These are phyloP conservation scores for Erpornis zantholeuca DNA, from an alignment of 2,113 vertebrate species.

Conservation along the genomic window DNA sequence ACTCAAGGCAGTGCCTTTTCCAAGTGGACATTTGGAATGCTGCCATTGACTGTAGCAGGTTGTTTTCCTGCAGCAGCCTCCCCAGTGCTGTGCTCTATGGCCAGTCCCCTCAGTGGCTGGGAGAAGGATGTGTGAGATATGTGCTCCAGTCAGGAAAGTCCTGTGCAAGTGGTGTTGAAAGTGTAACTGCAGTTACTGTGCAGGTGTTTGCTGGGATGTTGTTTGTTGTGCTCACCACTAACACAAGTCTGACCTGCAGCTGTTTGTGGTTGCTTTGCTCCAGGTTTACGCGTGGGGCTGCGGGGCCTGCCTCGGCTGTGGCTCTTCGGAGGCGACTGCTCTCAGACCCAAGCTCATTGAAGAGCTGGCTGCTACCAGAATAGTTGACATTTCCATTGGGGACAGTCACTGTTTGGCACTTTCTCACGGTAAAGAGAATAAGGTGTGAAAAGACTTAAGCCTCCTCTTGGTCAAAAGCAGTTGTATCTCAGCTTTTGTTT, in stretches of 20 bases:
- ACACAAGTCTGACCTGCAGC: background rate
- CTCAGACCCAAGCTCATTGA: constrained; percentile 92
- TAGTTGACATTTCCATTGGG: constrained; percentile 97
- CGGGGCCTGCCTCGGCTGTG: constrained; percentile 94
- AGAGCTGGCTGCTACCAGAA: constrained; percentile 91
- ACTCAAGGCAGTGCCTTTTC: background rate
- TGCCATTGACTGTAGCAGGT: background rate
- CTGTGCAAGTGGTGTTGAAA: background rate
- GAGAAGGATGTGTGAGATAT: background rate
- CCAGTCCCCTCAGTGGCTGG: background rate
- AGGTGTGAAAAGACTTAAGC: background rate
- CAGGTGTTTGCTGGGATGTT: background rate
- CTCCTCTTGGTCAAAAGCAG: background rate
- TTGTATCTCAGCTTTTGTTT: background rate
- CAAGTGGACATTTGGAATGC: no score
- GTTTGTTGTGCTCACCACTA: background rate
- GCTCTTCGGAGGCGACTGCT: constrained; percentile 94
- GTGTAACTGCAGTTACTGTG: background rate
- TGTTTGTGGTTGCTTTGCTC: background rate
- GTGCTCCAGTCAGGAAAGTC: background rate
- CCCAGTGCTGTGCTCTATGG: background rate
- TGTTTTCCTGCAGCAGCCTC: background rate
- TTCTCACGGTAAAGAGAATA: constrained; percentile 86
- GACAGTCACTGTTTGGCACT: constrained; percentile 97
- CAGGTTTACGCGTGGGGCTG: constrained; percentile 98